Conservation (phyloP, 2,888 invertebrate genomes). For the Volucella bombylans region DNA sequence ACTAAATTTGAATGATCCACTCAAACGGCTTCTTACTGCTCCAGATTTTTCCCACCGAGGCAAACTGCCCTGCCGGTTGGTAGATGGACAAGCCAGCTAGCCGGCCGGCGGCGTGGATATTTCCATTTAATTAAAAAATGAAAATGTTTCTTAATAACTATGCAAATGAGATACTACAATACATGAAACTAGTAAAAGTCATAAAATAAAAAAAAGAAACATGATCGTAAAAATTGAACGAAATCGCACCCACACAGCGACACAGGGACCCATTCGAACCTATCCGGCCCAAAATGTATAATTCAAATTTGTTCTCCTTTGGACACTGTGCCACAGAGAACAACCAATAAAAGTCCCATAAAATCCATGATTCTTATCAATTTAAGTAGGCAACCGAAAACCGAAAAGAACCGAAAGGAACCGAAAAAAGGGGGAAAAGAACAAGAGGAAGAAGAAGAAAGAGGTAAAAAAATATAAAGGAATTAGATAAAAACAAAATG, state of each 20-base stretch:
- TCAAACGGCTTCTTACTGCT: constrained; percentile 26
- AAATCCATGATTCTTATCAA: constrained; percentile 71
- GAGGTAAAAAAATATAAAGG: constrained; percentile 11
- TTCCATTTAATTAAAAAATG: constrained; percentile 44
- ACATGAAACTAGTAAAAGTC: constrained; percentile 45
- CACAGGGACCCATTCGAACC: constrained; percentile 5
- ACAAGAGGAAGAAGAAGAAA: constrained; percentile 18
- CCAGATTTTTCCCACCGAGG: background rate
- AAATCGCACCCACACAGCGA: constrained; percentile 34
- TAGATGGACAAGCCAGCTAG: background rate
- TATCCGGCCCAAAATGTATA: constrained; percentile 40
- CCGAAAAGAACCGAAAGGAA: constrained; percentile 14
- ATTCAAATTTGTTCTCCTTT: constrained; percentile 57
- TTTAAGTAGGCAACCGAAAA: constrained; percentile 50
- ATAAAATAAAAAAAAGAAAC: constrained; percentile 5
- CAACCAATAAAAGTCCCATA: constrained; percentile 71
- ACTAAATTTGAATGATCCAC: constrained; percentile 6
- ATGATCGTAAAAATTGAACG: constrained; percentile 52
- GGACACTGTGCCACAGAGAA: constrained; percentile 41
- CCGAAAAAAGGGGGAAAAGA: constrained; percentile 5
- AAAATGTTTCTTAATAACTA: constrained; percentile 64
- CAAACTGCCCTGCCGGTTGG: background rate
- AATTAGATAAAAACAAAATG: constrained; percentile 34
- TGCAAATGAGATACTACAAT: constrained; percentile 68
- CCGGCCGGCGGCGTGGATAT: background rate